Conservation (phyloP, 2,888 invertebrate genomes). For the Acrobasis suavella region DNA sequence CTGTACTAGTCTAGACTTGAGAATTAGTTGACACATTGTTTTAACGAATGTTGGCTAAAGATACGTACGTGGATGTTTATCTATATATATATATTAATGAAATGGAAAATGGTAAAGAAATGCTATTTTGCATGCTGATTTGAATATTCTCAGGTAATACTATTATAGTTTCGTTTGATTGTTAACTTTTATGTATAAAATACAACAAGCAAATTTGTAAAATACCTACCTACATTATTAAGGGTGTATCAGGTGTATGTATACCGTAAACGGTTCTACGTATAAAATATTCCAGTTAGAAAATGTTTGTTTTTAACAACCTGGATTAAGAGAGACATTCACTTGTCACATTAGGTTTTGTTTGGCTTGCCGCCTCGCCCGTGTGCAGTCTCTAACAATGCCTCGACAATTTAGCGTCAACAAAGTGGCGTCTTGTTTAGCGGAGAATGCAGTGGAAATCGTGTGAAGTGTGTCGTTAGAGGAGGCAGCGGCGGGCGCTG, state of each 20-base stretch:
- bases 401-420: constrained; percentile 27
- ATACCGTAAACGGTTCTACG: not conserved
- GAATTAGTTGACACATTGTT: constrained; percentile 47
- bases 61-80: no score
- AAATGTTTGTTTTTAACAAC: not conserved
- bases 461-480: constrained; percentile 57
- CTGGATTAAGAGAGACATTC: not conserved
- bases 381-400: constrained; percentile 18
- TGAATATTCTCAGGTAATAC: no score
- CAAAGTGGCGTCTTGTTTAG: constrained; percentile 41
- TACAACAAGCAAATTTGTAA: no score
- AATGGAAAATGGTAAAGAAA: no score
- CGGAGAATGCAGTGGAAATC: constrained; percentile 55
- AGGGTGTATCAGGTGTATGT: not conserved
- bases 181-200: no score
- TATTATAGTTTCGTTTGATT: no score
- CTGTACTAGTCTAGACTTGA: constrained; percentile 33
- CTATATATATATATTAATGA: no score
- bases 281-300: not conserved
- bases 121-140: no score
- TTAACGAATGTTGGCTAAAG: constrained; percentile 17
- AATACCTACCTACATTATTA: no score
- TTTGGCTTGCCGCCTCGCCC: not conserved
- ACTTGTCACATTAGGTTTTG: constrained; percentile 8
- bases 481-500: constrained; percentile 33